Base-by-base conservation (phyloP, 2,888 invertebrate genomes). In the Enchytraeus crypticus region DNA sequence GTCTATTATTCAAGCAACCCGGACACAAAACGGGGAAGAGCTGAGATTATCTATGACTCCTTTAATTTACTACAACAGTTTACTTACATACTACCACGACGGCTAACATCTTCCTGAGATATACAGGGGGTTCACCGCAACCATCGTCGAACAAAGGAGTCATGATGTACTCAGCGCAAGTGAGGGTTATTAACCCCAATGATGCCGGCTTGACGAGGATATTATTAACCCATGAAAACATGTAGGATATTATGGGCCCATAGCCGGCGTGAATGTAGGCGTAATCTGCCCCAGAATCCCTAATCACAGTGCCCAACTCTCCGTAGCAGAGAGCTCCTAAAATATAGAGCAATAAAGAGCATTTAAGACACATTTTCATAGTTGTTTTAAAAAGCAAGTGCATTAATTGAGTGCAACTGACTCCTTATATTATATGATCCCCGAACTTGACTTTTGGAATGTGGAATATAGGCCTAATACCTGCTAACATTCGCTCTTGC, bases 261-360 rank as follows among this genome's bases (percentile, higher is more conserved):
- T 59, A 64, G 0, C 88, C 86, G 73, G 87, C 87, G 74, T 85
- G 83, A 71, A 88, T 86, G 74, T 88, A 89, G 1, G 87, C 84
- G 75, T 88, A 89, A 77, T 88, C 88, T 1, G 87, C 88, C 3
- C 89, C 89, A 0, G 88, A 88, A 71, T 86, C 82, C 1, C 86
- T 86, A 5, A 88, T 85, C 0, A 88, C 85, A 0, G 87, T 87
- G 45, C 88, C 88, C 57, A 89, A 79, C 79, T 89, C 89, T 38
- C 88, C 88, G 30, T 57, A 60, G 33, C 63, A 56, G 14, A 63
- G 57, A 14, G 63, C 59, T 26, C 63, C 63, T 63, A 21, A 1
- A 5, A 46, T 8, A 51, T n/a, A n/a, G n/a, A n/a, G n/a, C n/a
- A n/a, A 8, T 21, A 30, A 27, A 3, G 32, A 33, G n/a, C n/a